A percentile compares a stretch with the other conserved stretches of the same genome.
phyloP scores from a whole-genome alignment of 2,888 invertebrate species.

The Melipona bicolor region DNA sequence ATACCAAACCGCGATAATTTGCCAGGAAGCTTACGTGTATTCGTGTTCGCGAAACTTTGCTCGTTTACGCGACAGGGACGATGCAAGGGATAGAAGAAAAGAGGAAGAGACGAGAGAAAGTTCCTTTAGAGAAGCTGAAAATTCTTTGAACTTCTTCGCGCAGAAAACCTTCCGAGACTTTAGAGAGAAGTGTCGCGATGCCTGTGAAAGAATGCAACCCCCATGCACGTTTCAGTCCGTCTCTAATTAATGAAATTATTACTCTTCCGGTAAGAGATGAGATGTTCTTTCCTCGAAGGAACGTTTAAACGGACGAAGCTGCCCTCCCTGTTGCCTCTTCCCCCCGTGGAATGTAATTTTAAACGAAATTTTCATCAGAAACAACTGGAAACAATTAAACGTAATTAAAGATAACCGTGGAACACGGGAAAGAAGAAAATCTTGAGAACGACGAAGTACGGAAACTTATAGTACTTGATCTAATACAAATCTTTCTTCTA shows the following conservation, averaged over 20 bases:
- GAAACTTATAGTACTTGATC: no score
- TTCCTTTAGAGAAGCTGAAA: conserved; percentile 30
- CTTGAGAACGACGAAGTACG: background rate
- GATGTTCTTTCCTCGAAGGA: background rate
- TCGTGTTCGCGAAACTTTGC: conserved; percentile 13
- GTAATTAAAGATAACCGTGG: background rate
- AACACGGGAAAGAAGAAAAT: background rate
- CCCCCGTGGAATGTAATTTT: background rate
- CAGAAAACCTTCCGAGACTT: conserved; percentile 14
- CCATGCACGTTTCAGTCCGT: conserved; percentile 14
- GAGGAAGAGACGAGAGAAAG: background rate
- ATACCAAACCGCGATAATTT: conserved; percentile 32
- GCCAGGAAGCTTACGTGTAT: background rate
- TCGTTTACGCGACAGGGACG: background rate
- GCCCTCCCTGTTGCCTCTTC: background rate
- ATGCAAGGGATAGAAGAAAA: background rate
- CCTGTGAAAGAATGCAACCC: conserved; percentile 25
- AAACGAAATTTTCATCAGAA: background rate
- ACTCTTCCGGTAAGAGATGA: background rate
- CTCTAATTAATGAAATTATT: conserved; percentile 35
- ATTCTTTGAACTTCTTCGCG: conserved; percentile 46
- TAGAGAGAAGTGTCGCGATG: conserved; percentile 2
- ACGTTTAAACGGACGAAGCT: background rate
- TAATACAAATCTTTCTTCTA: no score
- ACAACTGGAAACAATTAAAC: background rate